Conservation (phyloP, 2,113 vertebrate genomes). For the Chunga burmeisteri region DNA sequence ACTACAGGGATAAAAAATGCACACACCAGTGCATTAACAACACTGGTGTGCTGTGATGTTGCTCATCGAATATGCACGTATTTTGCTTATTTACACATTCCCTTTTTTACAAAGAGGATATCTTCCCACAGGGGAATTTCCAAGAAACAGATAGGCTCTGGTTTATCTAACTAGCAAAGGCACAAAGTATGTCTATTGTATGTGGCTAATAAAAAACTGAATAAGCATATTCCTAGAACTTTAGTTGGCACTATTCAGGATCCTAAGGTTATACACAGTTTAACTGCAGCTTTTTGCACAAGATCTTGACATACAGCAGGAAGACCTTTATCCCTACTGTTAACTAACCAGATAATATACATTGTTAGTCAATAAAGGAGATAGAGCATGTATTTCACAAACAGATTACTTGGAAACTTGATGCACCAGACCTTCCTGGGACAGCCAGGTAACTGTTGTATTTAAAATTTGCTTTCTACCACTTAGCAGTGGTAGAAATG, state of each 20-base stretch:
- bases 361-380: slow-evolving; percentile 7
- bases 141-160: background rate
- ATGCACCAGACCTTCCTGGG: background rate
- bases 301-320: background rate
- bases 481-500: background rate
- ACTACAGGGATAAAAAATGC: background rate
- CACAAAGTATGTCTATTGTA: background rate
- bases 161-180: background rate
- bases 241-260: background rate
- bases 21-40: background rate
- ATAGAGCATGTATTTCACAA: background rate
- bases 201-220: background rate
- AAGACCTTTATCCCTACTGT: slow-evolving; percentile 41
- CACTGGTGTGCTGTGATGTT: background rate
- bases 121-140: background rate
- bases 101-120: background rate
- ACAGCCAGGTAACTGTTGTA: background rate
- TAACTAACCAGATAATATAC: slow-evolving; percentile 17
- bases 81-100: background rate
- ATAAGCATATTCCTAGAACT: slow-evolving; percentile 3
- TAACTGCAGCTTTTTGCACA: slow-evolving; percentile 26
- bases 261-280: slow-evolving; percentile 10
- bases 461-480: slow-evolving; percentile 7
- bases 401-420: slow-evolving; percentile 12
- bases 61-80: background rate